Percentiles rank a stretch among this genome's conserved stretches.
Conservation (phyloP, 2,113 vertebrate genomes). For the human (Homo sapiens) region GRCh38 chr5:8193501-8194000, state of each 20-base stretch:
- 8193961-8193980: not conserved
- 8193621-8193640: not conserved
- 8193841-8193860: not conserved
- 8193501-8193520: not conserved
- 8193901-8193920: not conserved
- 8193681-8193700: not conserved
- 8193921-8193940: no score
- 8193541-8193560: not conserved
- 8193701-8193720: not conserved
- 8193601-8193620: not conserved
- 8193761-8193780: not conserved
- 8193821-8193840: not conserved
- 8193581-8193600: not conserved
- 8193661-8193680: not conserved
- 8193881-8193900: not conserved
- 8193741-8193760: not conserved
- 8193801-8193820: not conserved
- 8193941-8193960: not conserved
- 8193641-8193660: not conserved
- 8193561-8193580: not conserved
- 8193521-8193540: not conserved
- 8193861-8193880: not conserved
- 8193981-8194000: no score
- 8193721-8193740: not conserved
- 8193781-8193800: not conserved